A percentile compares a stretch with the other conserved stretches of the same genome.
These are phyloP conservation scores for Acrobasis consociella DNA, from an alignment of 2,888 invertebrate species.

Conservation along the genomic window DNA sequence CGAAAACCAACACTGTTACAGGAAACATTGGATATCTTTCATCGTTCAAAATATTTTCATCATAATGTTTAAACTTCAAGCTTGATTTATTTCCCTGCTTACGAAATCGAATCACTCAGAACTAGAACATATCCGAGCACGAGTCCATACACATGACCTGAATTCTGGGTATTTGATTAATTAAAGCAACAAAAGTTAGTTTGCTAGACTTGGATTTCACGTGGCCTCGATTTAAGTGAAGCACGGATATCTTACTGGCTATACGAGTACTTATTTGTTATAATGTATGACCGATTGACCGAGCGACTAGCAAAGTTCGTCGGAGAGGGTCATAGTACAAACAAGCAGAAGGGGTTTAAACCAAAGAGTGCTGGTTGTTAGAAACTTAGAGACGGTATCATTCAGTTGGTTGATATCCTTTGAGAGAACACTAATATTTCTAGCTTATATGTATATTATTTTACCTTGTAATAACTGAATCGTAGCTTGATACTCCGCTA, in stretches of 20 bases:
- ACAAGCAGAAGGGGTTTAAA: no score
- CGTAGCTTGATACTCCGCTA: constrained; percentile 96
- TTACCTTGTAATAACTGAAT: constrained; percentile 95
- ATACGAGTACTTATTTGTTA: no score
- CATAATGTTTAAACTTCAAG: constrained; percentile 10
- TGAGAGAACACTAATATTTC: no score
- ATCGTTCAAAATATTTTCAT: constrained; percentile 1
- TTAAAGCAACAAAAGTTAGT: constrained; percentile 6
- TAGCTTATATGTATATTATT: no score
- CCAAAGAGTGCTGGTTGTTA: no score
- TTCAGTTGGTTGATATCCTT: no score
- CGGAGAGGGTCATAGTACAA: no score
- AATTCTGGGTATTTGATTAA: not conserved
- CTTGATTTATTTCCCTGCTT: constrained; percentile 12
- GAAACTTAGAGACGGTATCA: no score
- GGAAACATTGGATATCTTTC: not conserved
- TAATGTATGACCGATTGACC: no score
- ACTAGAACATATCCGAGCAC: constrained; percentile 8
- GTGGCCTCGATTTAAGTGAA: not conserved
- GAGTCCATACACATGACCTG: constrained; percentile 13
- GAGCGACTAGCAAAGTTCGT: no score
- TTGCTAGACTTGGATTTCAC: not conserved
- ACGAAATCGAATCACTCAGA: constrained; percentile 18
- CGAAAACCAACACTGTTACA: no score
- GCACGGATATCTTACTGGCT: not conserved